Base-by-base conservation (phyloP, 2,797 vertebrate genomes). In the Chelon labrosus region DNA sequence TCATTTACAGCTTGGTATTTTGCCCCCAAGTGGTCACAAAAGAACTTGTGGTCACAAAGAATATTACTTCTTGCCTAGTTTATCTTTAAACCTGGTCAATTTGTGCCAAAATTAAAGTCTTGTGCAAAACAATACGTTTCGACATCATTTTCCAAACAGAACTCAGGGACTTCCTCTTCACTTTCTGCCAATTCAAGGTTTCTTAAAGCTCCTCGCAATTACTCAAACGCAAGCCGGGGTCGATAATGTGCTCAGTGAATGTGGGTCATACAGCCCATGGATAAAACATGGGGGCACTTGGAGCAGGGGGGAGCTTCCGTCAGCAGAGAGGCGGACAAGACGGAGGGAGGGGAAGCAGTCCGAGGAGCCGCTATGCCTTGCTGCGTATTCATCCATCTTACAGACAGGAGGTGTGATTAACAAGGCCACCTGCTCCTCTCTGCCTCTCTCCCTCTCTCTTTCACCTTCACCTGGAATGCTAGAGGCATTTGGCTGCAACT, bases 341-440 rank as follows among this genome's bases (percentile, higher is more conserved):
- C 58, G 42, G 49, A 73, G 54, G 51, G 53, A 10, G 19, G 35
- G 35, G 65, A 46, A n/a, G 25, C 20, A 38, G 44, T 8, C 42
- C 19, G 9, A 41, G 19, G 3, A 47, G 65, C 3, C 11, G 16
- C 62, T 39, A 27, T 61, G 47, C 37, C 44, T 42, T 22, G 31
- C 38, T 74, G 42, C 59, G 51, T 20, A 38, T 16, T 10, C 71
- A 82, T 80, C 64, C 71, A 59, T 85, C 70, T 77, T 19, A 13
- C 53, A 69, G 72, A 52, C 52, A 75, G 53, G 47, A 49, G 72
- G 69, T 22, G 37, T 66, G 68, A 78, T 59, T 50, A 63, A 66
- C 66, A 67, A 27, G 49, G 46, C 66, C 55, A 47, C 38, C 58
- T 79, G 70, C 53, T 57, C 49, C 42, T 51, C 9, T 38, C n/a